phyloP scores from a whole-genome alignment of 30 jellyfish, hydroid and myxozoan genomes.

The Aurelia sp. region DNA sequence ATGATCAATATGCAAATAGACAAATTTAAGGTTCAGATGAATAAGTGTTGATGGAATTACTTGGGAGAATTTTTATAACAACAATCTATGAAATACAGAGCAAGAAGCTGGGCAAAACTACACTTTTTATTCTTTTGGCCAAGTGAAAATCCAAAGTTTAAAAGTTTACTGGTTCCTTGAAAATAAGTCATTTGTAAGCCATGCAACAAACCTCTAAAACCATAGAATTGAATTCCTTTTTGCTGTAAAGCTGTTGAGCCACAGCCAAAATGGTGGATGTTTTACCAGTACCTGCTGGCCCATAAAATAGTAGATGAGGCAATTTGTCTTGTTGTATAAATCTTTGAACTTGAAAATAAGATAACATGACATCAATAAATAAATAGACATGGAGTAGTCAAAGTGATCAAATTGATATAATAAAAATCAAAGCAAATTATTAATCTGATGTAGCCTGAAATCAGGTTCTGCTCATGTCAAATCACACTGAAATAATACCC shows the following conservation, averaged over 20 bases:
- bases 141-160: too few species aligned
- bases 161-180: too few species aligned
- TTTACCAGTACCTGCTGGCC: conserved; percentile 99
- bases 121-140: too few species aligned
- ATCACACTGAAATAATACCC: too few species aligned
- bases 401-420: background rate
- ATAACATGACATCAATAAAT: background rate
- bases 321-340: conserved; percentile 88
- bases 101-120: too few species aligned
- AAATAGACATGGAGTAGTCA: background rate
- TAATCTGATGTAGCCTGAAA: too few species aligned
- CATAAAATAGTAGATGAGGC: conserved; percentile 98
- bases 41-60: too few species aligned
- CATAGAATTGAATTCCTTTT: conserved; percentile 94
- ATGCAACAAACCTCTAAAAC: conserved; percentile 89
- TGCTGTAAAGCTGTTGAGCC: conserved; percentile 85
- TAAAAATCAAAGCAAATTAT: background rate
- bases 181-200: too few species aligned
- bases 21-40: too few species aligned
- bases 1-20: background rate
- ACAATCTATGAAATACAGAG: too few species aligned
- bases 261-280: conserved; percentile 98
- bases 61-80: too few species aligned
- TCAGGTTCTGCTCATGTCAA: too few species aligned
- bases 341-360: conserved; percentile 67